Base-by-base conservation (phyloP, 2,797 vertebrate genomes). In the Macroramphosus scolopax region DNA sequence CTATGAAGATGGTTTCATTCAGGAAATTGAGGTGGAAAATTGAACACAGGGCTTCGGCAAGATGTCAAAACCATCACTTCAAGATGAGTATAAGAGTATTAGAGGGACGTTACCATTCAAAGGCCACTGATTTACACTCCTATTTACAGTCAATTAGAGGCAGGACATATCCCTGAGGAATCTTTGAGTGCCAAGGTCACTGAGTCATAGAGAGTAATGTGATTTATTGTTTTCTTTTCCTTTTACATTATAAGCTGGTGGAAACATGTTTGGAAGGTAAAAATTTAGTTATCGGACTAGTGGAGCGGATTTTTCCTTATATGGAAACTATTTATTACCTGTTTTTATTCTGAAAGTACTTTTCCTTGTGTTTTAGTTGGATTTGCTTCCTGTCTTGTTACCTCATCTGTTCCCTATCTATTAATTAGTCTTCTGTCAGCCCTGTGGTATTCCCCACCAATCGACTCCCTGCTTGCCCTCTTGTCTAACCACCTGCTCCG, bases 111-210 rank as follows among this genome's bases (percentile, higher is more conserved):
- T 60, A 29, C 47, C 52, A 50, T 69, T 41, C 42, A 80, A 80
- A 80, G 69, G 73, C 65, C 66, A 82, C 46, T 56, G 62, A 75
- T 54, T 78, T 73, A 78, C 12, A 50, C 4, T 12, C 32, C 40
- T 51, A 54, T 68, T 80, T 74, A 55, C 40, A 60, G 73, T 68
- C 40, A 74, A 65, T 81, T 72, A 67, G 45, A 72, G 54, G 37
- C 16, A 57, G 49, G 17, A 55, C 58, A 65, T 44, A 49, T 54
- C 43, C 44, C 30, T 44, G 59, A 18, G 12, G 32, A 41, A 28
- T 5, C 24, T 32, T 15, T 14, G 16, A 37, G 28, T 22, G 17
- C 22, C n/a, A 10, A 62, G 52, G 43, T 72, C 51, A 51, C 26
- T 12, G 2, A n/a, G n/a, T n/a, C n/a, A n/a, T n/a, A n/a, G 51